Percentiles rank a stretch among this genome's conserved stretches.
Evolutionary conservation across 2,113 vertebrate species (phyloP).

Genomic region (Osmerus mordax): DNA sequence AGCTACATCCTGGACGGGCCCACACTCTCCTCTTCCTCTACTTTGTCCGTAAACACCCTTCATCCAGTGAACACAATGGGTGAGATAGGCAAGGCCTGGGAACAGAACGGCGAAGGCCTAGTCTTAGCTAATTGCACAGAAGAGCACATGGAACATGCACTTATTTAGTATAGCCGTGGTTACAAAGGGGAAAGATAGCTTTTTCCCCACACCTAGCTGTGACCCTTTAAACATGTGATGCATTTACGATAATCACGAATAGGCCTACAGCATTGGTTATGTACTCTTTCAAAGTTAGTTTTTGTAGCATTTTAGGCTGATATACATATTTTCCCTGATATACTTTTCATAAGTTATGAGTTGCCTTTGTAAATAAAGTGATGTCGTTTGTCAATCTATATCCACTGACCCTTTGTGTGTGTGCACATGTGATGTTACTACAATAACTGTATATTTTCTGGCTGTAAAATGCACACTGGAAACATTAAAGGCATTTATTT

Average conservation of each 20-base stretch:
- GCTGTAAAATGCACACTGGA: background rate
- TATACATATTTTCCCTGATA: too few relatives aligned
- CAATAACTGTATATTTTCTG: background rate
- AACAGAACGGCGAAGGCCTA: conserved; percentile 29
- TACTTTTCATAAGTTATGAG: conserved; percentile 1
- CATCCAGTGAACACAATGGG: conserved; percentile 64
- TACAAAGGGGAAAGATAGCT: conserved; percentile 22
- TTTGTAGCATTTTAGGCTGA: conserved; percentile 68
- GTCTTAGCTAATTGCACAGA: conserved; percentile 48
- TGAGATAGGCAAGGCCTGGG: conserved; percentile 49
- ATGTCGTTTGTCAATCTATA: conserved; percentile 44
- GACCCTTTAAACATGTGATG: conserved; percentile 45
- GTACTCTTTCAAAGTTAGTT: conserved; percentile 51
- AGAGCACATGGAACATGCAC: conserved; percentile 51
- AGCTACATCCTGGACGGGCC: conserved; percentile 55
- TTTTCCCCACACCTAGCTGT: background rate
- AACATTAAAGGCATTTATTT: conserved; percentile 1
- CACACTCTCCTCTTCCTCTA: conserved; percentile 53
- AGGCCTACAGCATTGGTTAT: conserved; percentile 20
- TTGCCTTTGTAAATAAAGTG: conserved; percentile 67
- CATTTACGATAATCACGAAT: too few relatives aligned
- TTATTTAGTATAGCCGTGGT: conserved; percentile 48
- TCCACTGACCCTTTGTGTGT: conserved; percentile 47
- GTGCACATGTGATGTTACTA: background rate
- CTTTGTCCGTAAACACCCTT: conserved; percentile 53